Conservation (phyloP, 2,113 vertebrate species). For the Sinocyclocheilus anshuiensis region DNA sequence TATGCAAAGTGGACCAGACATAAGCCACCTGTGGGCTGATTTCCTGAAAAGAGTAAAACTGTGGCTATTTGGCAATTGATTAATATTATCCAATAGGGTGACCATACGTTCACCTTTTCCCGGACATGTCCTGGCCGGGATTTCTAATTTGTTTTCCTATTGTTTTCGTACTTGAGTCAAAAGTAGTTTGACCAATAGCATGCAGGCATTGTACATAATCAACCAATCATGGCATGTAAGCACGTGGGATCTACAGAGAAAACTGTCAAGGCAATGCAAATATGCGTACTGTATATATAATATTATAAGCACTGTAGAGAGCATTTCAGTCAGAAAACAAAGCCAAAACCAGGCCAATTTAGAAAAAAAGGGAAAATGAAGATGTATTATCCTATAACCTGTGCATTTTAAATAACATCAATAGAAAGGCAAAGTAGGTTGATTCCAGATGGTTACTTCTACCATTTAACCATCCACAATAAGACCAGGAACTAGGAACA, state of each 20-base stretch:
- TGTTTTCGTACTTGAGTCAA: neutral
- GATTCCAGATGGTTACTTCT: neutral
- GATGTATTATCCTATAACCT: neutral
- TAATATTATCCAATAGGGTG: neutral
- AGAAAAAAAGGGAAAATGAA: neutral
- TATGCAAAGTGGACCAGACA: neutral
- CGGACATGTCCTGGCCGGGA: neutral
- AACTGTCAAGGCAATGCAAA: neutral
- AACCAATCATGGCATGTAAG: neutral
- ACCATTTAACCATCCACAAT: neutral
- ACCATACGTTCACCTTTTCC: neutral
- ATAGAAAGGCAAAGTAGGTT: neutral
- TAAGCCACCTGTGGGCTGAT: neutral
- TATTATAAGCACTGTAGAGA: neutral
- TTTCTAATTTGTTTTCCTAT: neutral
- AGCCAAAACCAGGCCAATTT: neutral
- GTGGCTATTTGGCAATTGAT: neutral
- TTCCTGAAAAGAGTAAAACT: neutral
- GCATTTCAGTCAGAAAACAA: neutral
- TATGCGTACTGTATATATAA: neutral
- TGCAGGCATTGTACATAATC: neutral
- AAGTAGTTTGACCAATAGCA: neutral
- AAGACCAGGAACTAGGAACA: neutral
- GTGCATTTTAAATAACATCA: neutral
- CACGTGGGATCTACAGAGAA: neutral